phyloP scores from a whole-genome alignment of 2,888 invertebrate genomes.

The Rhorus exstirpatorius region DNA sequence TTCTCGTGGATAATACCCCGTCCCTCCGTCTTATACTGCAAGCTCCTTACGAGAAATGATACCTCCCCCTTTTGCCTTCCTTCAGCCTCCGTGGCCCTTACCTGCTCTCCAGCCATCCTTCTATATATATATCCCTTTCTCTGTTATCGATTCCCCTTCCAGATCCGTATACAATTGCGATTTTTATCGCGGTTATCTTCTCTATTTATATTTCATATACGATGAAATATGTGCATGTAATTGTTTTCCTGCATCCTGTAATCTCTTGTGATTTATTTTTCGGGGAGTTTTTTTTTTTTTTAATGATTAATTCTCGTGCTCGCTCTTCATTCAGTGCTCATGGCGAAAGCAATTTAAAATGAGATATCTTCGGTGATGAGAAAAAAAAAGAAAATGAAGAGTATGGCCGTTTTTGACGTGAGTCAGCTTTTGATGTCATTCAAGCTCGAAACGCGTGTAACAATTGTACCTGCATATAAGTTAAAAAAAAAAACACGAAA shows the following conservation, averaged over 20 bases:
- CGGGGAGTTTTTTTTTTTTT: neutral
- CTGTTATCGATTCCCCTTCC: constrained; percentile 53
- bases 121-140: constrained; percentile 9
- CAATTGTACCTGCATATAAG: too few relatives aligned
- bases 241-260: constrained; percentile 27
- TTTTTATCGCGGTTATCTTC: constrained; percentile 44
- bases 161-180: constrained; percentile 57
- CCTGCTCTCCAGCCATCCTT: neutral
- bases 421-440: neutral
- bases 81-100: constrained; percentile 35
- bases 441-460: neutral
- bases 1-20: constrained; percentile 71
- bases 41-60: constrained; percentile 72
- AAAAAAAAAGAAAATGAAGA: too few relatives aligned
- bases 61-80: constrained; percentile 38
- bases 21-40: constrained; percentile 66
- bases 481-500: too few relatives aligned
- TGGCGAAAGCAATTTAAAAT: neutral
- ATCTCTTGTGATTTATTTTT: neutral
- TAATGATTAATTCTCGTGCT: neutral
- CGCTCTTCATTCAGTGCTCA: neutral
- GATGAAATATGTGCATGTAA: constrained; percentile 44
- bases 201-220: constrained; percentile 32
- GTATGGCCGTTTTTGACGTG: neutral
- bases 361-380: neutral